phyloP scores from a whole-genome alignment of 2,113 vertebrate species.

The Numida meleagris region DNA sequence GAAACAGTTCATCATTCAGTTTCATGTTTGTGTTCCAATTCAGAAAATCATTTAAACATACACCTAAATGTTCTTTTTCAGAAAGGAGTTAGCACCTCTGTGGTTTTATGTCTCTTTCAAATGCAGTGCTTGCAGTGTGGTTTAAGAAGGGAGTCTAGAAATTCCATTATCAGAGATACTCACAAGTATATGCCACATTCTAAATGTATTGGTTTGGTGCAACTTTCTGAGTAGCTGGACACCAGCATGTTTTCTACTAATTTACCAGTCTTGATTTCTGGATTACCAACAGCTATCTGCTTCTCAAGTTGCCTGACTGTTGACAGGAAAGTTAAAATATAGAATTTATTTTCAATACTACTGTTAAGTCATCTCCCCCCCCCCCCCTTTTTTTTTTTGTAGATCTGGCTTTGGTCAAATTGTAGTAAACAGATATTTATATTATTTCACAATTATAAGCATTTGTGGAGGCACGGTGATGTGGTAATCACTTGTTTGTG shows the following conservation, averaged over 20 bases:
- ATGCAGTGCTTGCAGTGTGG: background rate
- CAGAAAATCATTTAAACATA: background rate
- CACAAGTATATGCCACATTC: background rate
- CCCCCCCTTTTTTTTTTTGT: background rate
- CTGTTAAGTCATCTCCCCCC: background rate
- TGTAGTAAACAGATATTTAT: slow-evolving; percentile 34
- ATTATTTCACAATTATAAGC: slow-evolving; percentile 63
- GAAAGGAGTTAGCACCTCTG: background rate
- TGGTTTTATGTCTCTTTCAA: background rate
- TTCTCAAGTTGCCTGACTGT: background rate
- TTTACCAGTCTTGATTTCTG: background rate
- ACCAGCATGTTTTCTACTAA: background rate
- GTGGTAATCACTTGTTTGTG: background rate
- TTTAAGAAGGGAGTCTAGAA: background rate
- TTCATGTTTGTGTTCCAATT: background rate
- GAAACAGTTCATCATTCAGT: background rate
- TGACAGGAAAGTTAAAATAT: background rate
- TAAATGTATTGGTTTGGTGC: background rate
- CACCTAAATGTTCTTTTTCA: background rate
- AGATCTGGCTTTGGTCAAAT: background rate
- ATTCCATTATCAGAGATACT: background rate
- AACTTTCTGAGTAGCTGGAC: background rate
- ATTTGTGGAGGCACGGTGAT: background rate
- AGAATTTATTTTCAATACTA: background rate
- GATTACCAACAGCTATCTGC: background rate